phyloP scores from a whole-genome alignment of 2,113 vertebrate species.

The Indri indri region DNA sequence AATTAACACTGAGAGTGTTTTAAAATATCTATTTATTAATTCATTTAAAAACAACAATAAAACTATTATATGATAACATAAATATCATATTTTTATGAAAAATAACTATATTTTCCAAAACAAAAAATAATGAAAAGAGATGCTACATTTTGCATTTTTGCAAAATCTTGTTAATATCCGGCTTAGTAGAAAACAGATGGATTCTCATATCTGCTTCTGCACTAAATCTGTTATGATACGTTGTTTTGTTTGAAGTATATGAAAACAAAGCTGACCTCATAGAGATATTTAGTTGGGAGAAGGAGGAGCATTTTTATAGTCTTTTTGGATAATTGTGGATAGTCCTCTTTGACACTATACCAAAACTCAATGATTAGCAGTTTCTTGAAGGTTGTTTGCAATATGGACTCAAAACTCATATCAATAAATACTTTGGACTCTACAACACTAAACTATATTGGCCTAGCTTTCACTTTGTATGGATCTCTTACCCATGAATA shows the following conservation, averaged over 20 bases:
- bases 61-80: background rate
- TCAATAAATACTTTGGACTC: background rate
- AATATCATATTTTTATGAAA: background rate
- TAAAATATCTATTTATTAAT: background rate
- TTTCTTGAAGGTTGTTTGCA: background rate
- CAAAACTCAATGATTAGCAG: background rate
- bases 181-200: background rate
- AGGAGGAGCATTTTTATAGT: background rate
- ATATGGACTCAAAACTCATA: background rate
- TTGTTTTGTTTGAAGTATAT: background rate
- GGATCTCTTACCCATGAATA: background rate
- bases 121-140: background rate
- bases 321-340: background rate
- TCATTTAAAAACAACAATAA: background rate
- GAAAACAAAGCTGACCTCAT: background rate
- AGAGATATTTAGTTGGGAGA: background rate
- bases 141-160: background rate
- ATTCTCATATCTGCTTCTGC: background rate
- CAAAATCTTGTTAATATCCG: background rate
- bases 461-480: background rate
- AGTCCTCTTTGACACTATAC: background rate
- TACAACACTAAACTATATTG: background rate
- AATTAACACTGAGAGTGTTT: background rate
- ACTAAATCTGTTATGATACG: conserved; percentile 23
- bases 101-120: background rate